Conservation (phyloP, 2,888 invertebrate genomes). For the Philonicus albiceps region DNA sequence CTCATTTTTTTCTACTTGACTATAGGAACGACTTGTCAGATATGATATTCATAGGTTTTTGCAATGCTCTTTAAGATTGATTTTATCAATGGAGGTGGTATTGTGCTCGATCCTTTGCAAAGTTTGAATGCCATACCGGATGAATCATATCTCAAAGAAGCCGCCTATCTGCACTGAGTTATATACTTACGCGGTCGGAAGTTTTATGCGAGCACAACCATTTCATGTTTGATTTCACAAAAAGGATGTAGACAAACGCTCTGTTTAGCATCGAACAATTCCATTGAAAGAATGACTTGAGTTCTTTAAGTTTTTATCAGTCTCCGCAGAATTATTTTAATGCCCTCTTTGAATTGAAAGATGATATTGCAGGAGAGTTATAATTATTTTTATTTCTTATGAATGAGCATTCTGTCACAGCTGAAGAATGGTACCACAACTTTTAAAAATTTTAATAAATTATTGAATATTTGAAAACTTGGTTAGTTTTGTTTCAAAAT, state of each 20-base stretch:
- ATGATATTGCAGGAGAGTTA: neutral
- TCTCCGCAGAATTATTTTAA: neutral
- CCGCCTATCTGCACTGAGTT: constrained; percentile 18
- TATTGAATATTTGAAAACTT: neutral
- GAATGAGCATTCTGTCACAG: neutral
- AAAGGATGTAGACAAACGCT: neutral
- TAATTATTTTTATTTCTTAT: constrained; percentile 9
- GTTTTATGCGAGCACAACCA: neutral
- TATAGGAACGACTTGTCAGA: constrained; percentile 44
- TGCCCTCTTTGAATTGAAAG: neutral
- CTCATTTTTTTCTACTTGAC: constrained; percentile 36
- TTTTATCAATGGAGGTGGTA: constrained; percentile 36
- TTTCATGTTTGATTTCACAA: neutral
- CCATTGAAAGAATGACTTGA: neutral
- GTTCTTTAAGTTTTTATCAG: neutral
- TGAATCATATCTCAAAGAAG: constrained; percentile 45
- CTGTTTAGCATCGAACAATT: neutral
- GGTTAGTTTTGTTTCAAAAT: no score
- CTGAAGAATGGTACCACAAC: neutral
- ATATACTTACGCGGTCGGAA: neutral
- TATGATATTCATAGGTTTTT: constrained; percentile 39
- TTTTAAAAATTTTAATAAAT: neutral
- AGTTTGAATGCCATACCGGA: constrained; percentile 44
- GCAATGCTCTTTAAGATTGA: constrained; percentile 19
- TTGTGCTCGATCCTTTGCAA: constrained; percentile 38